Percentiles rank a stretch among this genome's conserved stretches.
Conservation (phyloP, 2,113 vertebrate genomes). For the Crocuta crocuta region DNA sequence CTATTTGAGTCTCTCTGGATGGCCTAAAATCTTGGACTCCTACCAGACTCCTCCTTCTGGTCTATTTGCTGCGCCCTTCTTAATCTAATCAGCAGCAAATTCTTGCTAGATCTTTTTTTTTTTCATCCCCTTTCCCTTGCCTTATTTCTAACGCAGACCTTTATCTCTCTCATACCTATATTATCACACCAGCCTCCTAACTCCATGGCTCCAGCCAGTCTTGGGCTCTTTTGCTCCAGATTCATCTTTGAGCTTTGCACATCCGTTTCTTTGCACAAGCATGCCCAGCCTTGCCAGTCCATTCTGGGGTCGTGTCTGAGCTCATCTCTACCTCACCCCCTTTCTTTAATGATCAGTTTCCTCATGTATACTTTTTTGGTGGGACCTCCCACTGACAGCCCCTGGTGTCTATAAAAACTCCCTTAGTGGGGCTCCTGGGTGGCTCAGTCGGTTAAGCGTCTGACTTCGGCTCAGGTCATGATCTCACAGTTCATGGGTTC, state of each 20-base stretch:
- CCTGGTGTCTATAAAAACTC: neutral
- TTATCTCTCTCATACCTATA: constrained; percentile 32
- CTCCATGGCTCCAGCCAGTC: constrained; percentile 57
- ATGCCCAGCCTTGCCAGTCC: neutral
- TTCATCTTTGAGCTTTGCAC: neutral
- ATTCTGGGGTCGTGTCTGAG: neutral
- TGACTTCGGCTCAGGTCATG: too few relatives aligned
- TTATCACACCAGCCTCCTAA: neutral
- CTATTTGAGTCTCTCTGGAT: constrained; percentile 16
- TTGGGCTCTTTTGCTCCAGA: neutral
- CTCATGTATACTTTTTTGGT: neutral
- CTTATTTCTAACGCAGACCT: constrained; percentile 53
- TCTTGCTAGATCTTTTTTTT: constrained; percentile 64
- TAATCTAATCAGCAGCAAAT: constrained; percentile 78
- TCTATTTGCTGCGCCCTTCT: neutral
- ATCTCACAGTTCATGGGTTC: too few relatives aligned
- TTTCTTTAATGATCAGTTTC: neutral
- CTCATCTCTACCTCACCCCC: neutral
- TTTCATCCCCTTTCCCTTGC: neutral
- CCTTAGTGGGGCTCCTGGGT: neutral
- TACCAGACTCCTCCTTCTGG: constrained; percentile 47
- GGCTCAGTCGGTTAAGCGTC: too few relatives aligned
- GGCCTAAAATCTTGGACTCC: constrained; percentile 38
- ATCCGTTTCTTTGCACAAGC: neutral
- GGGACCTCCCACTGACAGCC: neutral